Evolutionary conservation across 2,888 invertebrate genomes (phyloP).

Genomic region (Netelia melanura): DNA sequence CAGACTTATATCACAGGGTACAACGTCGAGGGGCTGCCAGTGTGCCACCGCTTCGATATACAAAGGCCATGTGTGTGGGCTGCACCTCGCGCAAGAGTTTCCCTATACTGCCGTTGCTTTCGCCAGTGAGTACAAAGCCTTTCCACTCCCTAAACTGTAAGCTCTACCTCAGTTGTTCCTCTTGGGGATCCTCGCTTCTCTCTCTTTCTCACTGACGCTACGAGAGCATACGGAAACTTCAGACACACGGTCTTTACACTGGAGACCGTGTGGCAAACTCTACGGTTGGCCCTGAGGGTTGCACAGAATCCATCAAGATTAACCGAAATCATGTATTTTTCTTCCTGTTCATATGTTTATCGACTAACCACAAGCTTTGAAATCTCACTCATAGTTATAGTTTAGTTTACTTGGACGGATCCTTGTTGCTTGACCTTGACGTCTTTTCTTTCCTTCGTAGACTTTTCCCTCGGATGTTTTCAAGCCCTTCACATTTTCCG

Average conservation of each 20-base stretch:
- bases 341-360: neutral
- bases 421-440: too few relatives aligned
- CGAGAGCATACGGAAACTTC: constrained; percentile 58
- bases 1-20: constrained; percentile 51
- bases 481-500: too few relatives aligned
- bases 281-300: constrained; percentile 28
- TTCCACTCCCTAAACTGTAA: constrained; percentile 65
- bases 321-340: too few relatives aligned
- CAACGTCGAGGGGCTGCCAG: constrained; percentile 38
- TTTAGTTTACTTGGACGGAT: too few relatives aligned
- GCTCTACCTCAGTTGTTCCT: constrained; percentile 64
- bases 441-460: too few relatives aligned
- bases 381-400: too few relatives aligned
- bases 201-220: constrained; percentile 23
- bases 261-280: constrained; percentile 32
- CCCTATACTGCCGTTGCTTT: constrained; percentile 47
- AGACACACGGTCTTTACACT: constrained; percentile 46
- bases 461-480: too few relatives aligned
- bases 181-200: constrained; percentile 42
- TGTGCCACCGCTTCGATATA: constrained; percentile 57
- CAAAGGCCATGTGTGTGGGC: constrained; percentile 46
- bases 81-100: constrained; percentile 53
- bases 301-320: constrained; percentile 2
- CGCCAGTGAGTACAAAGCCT: constrained; percentile 62
- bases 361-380: constrained; percentile 1